Evolutionary conservation across 2,888 invertebrate genomes (phyloP).

Genomic region (Drosophila pseudotalamancana): DNA sequence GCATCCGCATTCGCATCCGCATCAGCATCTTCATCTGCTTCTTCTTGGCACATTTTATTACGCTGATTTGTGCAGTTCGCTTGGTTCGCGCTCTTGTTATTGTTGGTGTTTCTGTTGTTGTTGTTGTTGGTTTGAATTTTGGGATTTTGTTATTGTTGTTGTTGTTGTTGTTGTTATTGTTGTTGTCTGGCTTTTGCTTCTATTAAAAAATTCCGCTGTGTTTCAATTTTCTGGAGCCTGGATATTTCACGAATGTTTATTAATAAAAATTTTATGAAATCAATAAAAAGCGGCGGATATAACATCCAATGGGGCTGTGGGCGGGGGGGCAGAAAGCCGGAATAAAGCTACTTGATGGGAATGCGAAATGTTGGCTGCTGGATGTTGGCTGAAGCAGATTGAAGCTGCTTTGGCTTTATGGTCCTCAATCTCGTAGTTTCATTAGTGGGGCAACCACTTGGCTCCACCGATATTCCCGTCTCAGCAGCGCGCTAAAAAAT

Average conservation of each 20-base stretch:
- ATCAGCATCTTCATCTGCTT: neutral
- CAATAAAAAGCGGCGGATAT: constrained; percentile 51
- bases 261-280: constrained; percentile 77
- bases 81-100: constrained; percentile 1
- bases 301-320: neutral
- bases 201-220: constrained; percentile 70
- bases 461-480: neutral
- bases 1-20: no score
- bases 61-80: constrained; percentile 55
- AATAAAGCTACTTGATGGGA: constrained; percentile 11
- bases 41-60: constrained; percentile 56
- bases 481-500: constrained; percentile 58
- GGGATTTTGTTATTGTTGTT: neutral
- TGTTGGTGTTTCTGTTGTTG: neutral
- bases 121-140: constrained; percentile 13
- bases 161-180: constrained; percentile 2
- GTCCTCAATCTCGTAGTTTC: constrained; percentile 49
- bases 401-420: constrained; percentile 40
- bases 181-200: constrained; percentile 41
- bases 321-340: neutral
- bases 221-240: constrained; percentile 49
- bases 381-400: constrained; percentile 22
- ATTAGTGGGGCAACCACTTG: constrained; percentile 35
- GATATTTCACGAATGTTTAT: constrained; percentile 78
- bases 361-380: neutral